Evolutionary conservation across 2,888 invertebrate species (phyloP).

Genomic region (Tridacna gigas): DNA sequence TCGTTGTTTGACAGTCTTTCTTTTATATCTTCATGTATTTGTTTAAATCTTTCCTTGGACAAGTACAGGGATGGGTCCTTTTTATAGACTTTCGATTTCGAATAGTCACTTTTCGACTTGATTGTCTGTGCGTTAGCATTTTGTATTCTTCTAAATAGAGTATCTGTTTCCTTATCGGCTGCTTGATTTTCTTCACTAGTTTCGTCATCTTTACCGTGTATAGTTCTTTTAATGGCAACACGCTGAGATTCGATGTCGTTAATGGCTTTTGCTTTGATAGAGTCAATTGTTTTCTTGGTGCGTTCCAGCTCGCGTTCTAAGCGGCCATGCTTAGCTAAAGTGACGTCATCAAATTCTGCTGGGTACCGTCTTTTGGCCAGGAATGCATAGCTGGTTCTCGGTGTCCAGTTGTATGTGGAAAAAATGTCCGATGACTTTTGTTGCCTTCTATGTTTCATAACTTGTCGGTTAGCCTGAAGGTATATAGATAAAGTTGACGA

Average conservation of each 20-base stretch:
- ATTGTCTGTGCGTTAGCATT: conserved; percentile 7
- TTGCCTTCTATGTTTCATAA: conserved; percentile 3
- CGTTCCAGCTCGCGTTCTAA: conserved; percentile 9
- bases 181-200: neutral
- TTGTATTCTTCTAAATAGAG: conserved; percentile 4
- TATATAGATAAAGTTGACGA: neutral
- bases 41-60: conserved; percentile 14
- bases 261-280: conserved; percentile 9
- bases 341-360: conserved; percentile 17
- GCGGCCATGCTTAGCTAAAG: conserved; percentile 16
- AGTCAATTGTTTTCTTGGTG: conserved; percentile 6
- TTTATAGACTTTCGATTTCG: neutral
- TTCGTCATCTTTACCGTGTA: neutral
- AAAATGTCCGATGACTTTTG: neutral
- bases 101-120: neutral
- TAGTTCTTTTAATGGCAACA: conserved; percentile 3
- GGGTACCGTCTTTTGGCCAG: conserved; percentile 18
- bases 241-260: conserved; percentile 13
- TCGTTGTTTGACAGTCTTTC: conserved; percentile 7
- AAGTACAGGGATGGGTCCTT: neutral
- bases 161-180: conserved; percentile 1
- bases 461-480: neutral
- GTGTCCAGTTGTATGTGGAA: conserved; percentile 1
- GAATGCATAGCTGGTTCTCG: conserved; percentile 8
- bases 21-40: conserved; percentile 7